Evolutionary conservation across 2,797 vertebrate genomes (phyloP).

Genomic region (Neopelma chrysocephalum): DNA sequence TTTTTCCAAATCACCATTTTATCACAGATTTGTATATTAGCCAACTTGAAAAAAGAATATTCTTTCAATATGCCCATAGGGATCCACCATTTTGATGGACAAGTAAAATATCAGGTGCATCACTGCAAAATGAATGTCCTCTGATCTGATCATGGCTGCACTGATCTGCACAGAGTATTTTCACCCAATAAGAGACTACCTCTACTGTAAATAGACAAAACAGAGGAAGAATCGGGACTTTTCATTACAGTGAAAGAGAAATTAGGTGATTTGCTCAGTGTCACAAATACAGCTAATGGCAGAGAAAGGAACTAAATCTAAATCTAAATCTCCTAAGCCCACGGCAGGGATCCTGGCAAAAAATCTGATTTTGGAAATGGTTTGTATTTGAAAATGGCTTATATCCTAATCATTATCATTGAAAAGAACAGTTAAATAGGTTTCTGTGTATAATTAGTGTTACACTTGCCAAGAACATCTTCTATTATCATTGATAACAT

Average conservation of each 20-base stretch:
- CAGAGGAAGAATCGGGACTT: background rate
- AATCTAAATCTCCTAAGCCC: background rate
- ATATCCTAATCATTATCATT: background rate
- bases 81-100: background rate
- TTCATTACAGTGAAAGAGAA: background rate
- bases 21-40: background rate
- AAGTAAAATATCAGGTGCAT: background rate
- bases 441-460: background rate
- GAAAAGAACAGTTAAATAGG: slow-evolving; percentile 1
- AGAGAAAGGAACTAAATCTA: background rate
- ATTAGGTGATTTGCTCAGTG: background rate
- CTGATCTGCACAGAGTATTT: background rate
- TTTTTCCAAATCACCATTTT: background rate
- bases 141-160: background rate
- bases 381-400: slow-evolving; percentile 10
- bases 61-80: accelerated
- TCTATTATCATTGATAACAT: background rate
- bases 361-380: background rate
- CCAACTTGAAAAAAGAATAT: background rate
- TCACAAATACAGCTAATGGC: background rate
- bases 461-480: background rate
- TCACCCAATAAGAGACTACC: background rate
- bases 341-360: background rate
- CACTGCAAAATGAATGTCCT: background rate
- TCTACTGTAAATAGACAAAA: background rate